Conservation (phyloP, 1,140 invertebrate species). For the Halesus radiatus region DNA sequence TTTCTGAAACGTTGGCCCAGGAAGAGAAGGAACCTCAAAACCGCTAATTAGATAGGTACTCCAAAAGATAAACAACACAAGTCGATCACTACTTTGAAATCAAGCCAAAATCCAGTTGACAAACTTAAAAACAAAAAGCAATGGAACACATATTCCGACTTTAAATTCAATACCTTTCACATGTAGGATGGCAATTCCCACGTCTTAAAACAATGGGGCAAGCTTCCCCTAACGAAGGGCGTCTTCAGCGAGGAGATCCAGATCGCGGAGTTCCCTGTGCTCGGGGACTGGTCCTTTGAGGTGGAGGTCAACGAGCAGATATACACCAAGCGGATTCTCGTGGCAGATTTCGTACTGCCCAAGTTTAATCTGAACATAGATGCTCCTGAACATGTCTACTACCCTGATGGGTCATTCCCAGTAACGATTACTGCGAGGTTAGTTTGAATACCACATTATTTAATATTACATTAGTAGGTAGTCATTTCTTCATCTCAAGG, state of each 20-base stretch:
- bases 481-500: too few relatives aligned
- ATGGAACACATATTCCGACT: too few relatives aligned
- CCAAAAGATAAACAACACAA: too few relatives aligned
- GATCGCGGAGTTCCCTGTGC: slow-evolving; percentile 86
- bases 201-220: slow-evolving; percentile 84
- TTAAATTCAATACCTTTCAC: background rate
- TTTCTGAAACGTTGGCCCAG: too few relatives aligned
- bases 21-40: too few relatives aligned
- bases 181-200: slow-evolving; percentile 72
- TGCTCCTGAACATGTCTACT: slow-evolving; percentile 84
- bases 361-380: slow-evolving; percentile 91
- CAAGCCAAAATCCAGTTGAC: too few relatives aligned
- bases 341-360: slow-evolving; percentile 93
- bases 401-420: slow-evolving; percentile 82
- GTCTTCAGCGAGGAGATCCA: slow-evolving; percentile 85
- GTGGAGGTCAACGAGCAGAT: slow-evolving; percentile 72
- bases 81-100: too few relatives aligned
- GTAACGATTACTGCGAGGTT: slow-evolving; percentile 89
- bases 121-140: too few relatives aligned
- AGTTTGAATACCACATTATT: slow-evolving; percentile 56
- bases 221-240: slow-evolving; percentile 79
- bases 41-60: too few relatives aligned
- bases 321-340: slow-evolving; percentile 81
- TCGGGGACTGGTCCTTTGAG: slow-evolving; percentile 88
- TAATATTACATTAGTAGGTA: too few relatives aligned